Evolutionary conservation across 1,140 invertebrate genomes (phyloP), one percentile per base, ranked within the genome.

Genomic region (Drosophila chauvacae): DNA sequence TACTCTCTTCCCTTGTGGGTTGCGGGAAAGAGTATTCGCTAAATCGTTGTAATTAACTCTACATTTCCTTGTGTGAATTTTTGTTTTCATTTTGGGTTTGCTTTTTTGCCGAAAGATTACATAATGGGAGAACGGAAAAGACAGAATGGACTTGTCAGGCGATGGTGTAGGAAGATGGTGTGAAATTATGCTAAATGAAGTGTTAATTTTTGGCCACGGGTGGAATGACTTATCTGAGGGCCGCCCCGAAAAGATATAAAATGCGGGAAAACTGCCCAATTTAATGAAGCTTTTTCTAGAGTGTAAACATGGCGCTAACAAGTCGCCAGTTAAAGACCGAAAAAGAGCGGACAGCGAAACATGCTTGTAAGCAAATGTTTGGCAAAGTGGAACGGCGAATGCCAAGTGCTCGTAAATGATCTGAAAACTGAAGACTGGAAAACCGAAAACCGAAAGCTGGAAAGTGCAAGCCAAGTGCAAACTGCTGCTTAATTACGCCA

Each of bases 321-420:
- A 72, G 69, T 72, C 69, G 69, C 61, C 57, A 60, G 35, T 55
- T 45, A 65, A 69, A 51, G 71, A 45, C 62, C 63, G 33, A 56
- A 68, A 76, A 77, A 30, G 73, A 66, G 62, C 55, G 63, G 72
- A 77, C 83, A 87, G 68, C 83, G 63, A 87, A 87, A 87, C 83
- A 87, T 88, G 83, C 80, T 87, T 87, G 83, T 87, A 87, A 87
- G 83, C 83, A 87, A 87, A 83, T 87, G 83, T 83, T 83, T 88
- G 80, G 72, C 51, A 75, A 84, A 79, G 63, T 88, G 72, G 83
- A 83, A 80, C 83, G 61, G 51, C 59, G 56, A 28, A 47, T 78
- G 73, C 61, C 81, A 72, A 63, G 62, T 74, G 47, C 56, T 51
- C 58, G 80, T 72, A 60, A 77, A 53, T 77, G 75, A 73, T 62